phyloP scores from a whole-genome alignment of 2,797 vertebrate species.

The Myotis findleyi region DNA sequence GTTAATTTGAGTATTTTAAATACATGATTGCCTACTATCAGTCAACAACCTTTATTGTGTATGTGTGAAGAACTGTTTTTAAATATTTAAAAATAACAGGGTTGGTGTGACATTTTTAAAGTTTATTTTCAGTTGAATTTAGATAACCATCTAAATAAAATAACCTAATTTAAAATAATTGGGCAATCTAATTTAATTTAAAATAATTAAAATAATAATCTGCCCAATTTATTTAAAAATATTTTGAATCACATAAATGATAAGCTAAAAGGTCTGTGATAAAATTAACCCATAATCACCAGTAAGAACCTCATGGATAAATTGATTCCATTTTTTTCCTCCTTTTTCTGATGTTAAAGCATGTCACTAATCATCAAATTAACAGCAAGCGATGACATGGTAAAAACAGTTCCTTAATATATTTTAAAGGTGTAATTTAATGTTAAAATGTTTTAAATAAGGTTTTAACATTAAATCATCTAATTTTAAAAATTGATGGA shows the following conservation, averaged over 20 bases:
- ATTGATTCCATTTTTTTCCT: not conserved
- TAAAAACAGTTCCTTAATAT: not conserved
- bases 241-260: not conserved
- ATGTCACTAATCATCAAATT: not conserved
- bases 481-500: not conserved
- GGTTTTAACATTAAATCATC: not conserved
- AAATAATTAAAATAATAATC: not conserved
- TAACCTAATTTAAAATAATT: not conserved
- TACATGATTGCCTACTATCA: not conserved
- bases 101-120: not conserved
- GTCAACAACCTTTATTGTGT: not conserved
- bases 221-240: not conserved
- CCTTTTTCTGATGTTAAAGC: not conserved
- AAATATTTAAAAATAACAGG: not conserved
- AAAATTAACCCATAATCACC: not conserved
- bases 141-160: not conserved
- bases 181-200: not conserved
- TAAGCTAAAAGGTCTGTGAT: not conserved
- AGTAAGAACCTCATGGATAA: not conserved
- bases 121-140: conserved; percentile 8
- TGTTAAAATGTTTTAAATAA: conserved; percentile 20
- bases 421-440: not conserved
- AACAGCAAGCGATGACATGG: not conserved
- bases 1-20: not conserved
- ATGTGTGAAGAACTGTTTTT: not conserved